phyloP scores from a whole-genome alignment of 2,797 vertebrate genomes.

The Pseudochirops cupreus region DNA sequence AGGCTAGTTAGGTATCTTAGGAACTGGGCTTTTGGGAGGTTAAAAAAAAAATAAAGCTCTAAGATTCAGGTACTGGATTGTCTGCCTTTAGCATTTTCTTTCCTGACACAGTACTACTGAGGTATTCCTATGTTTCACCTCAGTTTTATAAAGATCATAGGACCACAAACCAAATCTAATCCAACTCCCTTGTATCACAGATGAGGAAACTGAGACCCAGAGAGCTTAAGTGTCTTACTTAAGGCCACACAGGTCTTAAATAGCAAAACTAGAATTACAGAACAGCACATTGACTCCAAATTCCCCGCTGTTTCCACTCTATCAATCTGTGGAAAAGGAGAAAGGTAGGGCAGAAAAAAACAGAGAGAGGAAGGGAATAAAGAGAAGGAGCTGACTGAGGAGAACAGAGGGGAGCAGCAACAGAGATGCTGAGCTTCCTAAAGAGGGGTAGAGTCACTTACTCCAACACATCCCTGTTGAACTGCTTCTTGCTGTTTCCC shows the following conservation, averaged over 20 bases:
- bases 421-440: not conserved
- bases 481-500: constrained; percentile 99
- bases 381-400: not conserved
- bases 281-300: not conserved
- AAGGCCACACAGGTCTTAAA: not conserved
- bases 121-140: not conserved
- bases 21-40: not conserved
- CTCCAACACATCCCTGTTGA: constrained; percentile 96
- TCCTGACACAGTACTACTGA: not conserved
- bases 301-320: not conserved
- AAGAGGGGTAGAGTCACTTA: constrained; percentile 80
- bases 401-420: not conserved
- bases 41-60: not conserved
- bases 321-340: not conserved
- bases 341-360: fast-evolving
- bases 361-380: not conserved
- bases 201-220: not conserved
- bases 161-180: not conserved
- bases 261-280: not conserved
- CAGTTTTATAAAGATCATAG: not conserved
- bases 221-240: not conserved
- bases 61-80: not conserved
- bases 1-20: not conserved
- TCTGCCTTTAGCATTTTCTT: not conserved
- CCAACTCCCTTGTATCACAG: not conserved